A percentile compares a stretch with the other conserved stretches of the same genome.
Conservation (phyloP, 1,140 invertebrate genomes). For the Limonius californicus region DNA sequence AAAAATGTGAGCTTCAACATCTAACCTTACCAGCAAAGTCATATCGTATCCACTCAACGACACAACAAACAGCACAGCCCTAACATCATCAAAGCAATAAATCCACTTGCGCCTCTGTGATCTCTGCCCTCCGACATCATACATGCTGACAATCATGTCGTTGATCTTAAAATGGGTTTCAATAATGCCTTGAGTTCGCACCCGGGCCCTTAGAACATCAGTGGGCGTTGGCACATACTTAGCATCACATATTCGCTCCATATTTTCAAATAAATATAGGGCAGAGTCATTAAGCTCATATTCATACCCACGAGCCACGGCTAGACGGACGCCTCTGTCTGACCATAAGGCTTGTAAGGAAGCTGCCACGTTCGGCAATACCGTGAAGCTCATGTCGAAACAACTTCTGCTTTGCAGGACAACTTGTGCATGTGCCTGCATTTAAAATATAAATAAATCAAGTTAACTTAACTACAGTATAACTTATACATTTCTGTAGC, state of each 20-base stretch:
- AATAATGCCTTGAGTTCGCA: constrained; percentile 72
- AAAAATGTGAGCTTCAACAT: neutral
- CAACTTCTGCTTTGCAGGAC: constrained; percentile 49
- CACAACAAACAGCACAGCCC: constrained; percentile 62
- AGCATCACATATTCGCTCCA: constrained; percentile 60
- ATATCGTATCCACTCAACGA: constrained; percentile 66
- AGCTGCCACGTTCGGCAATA: constrained; percentile 49
- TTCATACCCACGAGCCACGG: constrained; percentile 64
- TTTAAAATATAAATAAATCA: constrained; percentile 2
- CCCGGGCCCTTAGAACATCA: constrained; percentile 67
- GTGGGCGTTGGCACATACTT: constrained; percentile 69
- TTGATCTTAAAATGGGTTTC: constrained; percentile 73
- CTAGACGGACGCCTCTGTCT: constrained; percentile 58
- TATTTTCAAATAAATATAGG: constrained; percentile 68
- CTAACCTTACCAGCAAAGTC: constrained; percentile 54
- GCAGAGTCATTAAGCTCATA: constrained; percentile 77
- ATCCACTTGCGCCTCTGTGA: constrained; percentile 75
- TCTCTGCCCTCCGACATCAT: constrained; percentile 66
- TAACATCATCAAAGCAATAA: constrained; percentile 67
- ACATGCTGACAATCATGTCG: constrained; percentile 60
- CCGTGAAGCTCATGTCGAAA: constrained; percentile 52
- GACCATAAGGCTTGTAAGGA: constrained; percentile 54
- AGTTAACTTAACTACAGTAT: too few species aligned
- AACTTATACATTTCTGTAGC: too few species aligned
- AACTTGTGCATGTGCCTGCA: constrained; percentile 50